Evolutionary conservation across 2,113 vertebrate genomes (phyloP), one percentile per base, ranked within the genome.

Genomic region (Podiceps cristatus): DNA sequence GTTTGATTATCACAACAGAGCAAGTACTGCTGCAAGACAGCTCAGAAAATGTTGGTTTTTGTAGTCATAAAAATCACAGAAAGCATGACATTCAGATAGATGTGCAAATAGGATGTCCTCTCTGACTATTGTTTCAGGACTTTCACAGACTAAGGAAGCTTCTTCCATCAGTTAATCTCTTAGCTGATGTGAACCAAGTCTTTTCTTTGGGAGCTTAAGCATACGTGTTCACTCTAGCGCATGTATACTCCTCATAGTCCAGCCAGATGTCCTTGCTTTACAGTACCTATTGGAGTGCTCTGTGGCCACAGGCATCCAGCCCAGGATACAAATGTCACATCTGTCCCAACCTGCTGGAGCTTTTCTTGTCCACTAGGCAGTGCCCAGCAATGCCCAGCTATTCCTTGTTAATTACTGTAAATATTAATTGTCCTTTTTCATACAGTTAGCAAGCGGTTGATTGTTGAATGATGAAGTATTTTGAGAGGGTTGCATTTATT

Each of bases 211-310:
- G 8, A 59, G 7, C 16, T 84, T 23, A 60, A 56, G 9, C 56
- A 11, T 63, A 5, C 15, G 4, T 0, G 0, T 55, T 49, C 17
- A 7, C 37, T 75, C 10, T 53, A 55, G 44, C 31, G 28, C 1
- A 0, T 50, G 23, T 45, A 1, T 47, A 24, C 3, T n/a, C 25
- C 19, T 62, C 9, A 0, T 47, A 42, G 63, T 76, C 58, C 27
- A n/a, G 31, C 72, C 42, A 76, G 22, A 50, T 42, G 31, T 49
- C 11, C 2, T 7, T 47, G 56, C 18, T 71, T 58, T 71, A 33
- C 42, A 52, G 40, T 25, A 24, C 18, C 15, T 73, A 1, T 9
- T 35, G 37, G 33, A 56, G 27, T 18, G 37, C 33, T 74, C 35
- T 50, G 29, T 88, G 60, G 42, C 29, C 45, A 40, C 47, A 47